Base-by-base conservation (phyloP, 2,888 invertebrate genomes). In the Megaustenia siamemsis region DNA sequence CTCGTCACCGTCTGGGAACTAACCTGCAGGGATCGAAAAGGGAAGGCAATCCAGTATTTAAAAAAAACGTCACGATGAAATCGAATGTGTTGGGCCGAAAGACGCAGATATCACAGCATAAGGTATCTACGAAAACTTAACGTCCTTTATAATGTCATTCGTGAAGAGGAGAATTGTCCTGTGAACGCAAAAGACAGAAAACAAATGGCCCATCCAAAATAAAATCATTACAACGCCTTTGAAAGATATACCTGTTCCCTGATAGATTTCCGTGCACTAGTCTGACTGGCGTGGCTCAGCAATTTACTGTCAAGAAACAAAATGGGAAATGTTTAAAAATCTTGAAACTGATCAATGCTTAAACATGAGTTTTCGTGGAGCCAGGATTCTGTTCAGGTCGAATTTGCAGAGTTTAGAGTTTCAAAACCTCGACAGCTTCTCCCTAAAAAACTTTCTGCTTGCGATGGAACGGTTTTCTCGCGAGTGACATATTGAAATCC, bases 321-420 rank as follows among this genome's bases (percentile, higher is more conserved):
- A 32, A 49, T 49, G 4, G 18, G 8, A 24, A 18, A 76, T 73
- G n/a, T 73, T 73, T 28, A 73, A 43, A 45, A 69, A 69, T 69
- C 71, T 45, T 43, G 45, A 73, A 73, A 73, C 10, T 45, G 71
- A 73, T 73, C 43, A 43, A 73, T 43, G 28, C n/a, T 40, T 2
- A 35, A 35, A 10, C 28, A 6, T 15, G 40, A 77, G 60, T 18
- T 45, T 35, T 38, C n/a, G 10, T 15, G 79, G 49, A 68, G 79
- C 79, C 49, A 38, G 43, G 35, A 21, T 49, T 43, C 68, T n/a
- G 28, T 66, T 49, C 79, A 15, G 45, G n/a, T 32, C 21, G 49
- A 80, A 80, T 69, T 80, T 68, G 69, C 69, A 53, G 43, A 43
- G 80, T 63, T 49, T 80, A 53, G 69, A 80, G 35, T 80, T 80